Conservation (phyloP, 2,113 vertebrate species). For the Sphaerodactylus townsendi region DNA sequence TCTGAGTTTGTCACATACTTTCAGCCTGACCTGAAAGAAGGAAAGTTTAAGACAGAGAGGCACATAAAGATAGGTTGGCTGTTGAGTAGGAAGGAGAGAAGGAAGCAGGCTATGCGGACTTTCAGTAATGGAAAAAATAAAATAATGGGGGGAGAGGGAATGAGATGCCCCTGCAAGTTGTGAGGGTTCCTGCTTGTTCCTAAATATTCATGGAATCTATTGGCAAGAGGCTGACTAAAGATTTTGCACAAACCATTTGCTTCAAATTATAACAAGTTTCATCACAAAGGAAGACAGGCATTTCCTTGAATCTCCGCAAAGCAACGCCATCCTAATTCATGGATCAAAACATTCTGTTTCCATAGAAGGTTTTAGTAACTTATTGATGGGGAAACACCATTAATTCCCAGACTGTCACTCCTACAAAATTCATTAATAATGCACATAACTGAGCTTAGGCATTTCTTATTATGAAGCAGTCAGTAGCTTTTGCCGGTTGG, state of each 20-base stretch:
- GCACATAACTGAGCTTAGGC: background rate
- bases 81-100: too few relatives aligned
- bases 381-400: background rate
- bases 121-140: too few relatives aligned
- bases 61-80: too few relatives aligned
- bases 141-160: too few relatives aligned
- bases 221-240: background rate
- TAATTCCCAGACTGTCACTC: background rate
- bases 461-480: background rate
- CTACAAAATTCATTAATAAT: background rate
- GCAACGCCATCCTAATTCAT: background rate
- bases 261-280: background rate
- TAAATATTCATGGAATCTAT: constrained; percentile 2
- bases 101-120: too few relatives aligned
- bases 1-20: too few relatives aligned
- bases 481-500: background rate
- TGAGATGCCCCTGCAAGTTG: too few relatives aligned
- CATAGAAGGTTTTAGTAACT: background rate
- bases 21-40: too few relatives aligned
- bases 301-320: constrained; percentile 18
- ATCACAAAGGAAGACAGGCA: constrained; percentile 37
- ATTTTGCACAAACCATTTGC: constrained; percentile 31
- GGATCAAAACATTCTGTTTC: background rate
- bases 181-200: background rate
- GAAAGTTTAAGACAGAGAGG: too few relatives aligned